phyloP scores from a whole-genome alignment of 2,113 vertebrate species.

The Ramphastos sulfuratus region DNA sequence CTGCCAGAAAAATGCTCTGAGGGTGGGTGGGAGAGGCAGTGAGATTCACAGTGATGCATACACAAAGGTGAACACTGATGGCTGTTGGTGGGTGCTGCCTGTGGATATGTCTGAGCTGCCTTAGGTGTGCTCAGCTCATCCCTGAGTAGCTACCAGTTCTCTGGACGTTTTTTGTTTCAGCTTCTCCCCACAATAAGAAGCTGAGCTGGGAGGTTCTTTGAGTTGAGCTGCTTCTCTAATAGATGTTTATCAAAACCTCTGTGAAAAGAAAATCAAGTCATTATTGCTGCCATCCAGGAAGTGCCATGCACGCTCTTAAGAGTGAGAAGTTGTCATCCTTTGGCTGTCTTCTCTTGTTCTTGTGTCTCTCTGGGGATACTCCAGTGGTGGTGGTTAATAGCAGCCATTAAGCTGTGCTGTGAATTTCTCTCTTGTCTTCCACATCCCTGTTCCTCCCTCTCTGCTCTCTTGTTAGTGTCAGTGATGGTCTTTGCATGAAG shows the following conservation, averaged over 20 bases:
- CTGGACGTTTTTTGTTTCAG: background rate
- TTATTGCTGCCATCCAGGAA: background rate
- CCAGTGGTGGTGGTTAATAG: background rate
- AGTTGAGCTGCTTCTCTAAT: background rate
- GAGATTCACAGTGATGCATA: background rate
- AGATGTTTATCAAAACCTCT: background rate
- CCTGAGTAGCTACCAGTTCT: background rate
- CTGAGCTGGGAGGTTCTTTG: background rate
- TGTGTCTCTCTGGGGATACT: background rate
- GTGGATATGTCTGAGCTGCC: background rate
- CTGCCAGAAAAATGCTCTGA: background rate
- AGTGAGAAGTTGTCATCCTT: background rate
- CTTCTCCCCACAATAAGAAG: background rate
- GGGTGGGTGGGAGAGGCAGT: background rate
- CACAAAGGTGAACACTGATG: background rate
- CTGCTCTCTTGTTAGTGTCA: fast-evolving
- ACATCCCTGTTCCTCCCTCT: background rate
- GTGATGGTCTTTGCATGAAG: background rate
- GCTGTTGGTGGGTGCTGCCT: background rate
- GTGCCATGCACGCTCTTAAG: fast-evolving
- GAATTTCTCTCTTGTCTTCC: background rate
- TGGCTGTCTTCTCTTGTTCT: background rate
- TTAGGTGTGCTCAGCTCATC: background rate
- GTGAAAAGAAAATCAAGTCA: background rate
- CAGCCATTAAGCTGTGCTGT: background rate